Percentiles rank a stretch among this genome's conserved stretches.
phyloP scores from a whole-genome alignment of 2,888 invertebrate species.

The Ennomos quercinarius region DNA sequence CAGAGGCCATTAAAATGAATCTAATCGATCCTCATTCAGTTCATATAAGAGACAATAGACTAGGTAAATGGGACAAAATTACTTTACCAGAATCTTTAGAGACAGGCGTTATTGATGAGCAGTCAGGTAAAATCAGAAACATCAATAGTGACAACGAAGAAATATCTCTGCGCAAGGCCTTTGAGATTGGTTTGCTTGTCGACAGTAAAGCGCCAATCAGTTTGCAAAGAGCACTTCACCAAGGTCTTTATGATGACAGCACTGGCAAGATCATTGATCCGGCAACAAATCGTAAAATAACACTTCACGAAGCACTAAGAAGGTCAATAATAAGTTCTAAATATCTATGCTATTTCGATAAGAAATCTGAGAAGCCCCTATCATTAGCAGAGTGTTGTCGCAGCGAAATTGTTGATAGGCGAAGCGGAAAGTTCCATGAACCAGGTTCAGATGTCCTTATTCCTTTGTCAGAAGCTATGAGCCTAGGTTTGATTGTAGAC shows the following conservation, averaged over 20 bases:
- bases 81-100: constrained; percentile 92
- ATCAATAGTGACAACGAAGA: constrained; percentile 88
- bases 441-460: constrained; percentile 88
- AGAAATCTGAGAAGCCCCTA: constrained; percentile 89
- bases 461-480: constrained; percentile 90
- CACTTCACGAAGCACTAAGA: constrained; percentile 93
- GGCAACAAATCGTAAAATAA: constrained; percentile 90
- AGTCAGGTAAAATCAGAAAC: constrained; percentile 89
- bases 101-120: constrained; percentile 90
- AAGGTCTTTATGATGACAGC: constrained; percentile 93
- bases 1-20: constrained; percentile 92
- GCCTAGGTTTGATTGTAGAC: constrained; percentile 92
- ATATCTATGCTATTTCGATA: constrained; percentile 92
- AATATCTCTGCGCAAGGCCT: constrained; percentile 90
- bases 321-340: constrained; percentile 92
- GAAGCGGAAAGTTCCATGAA: constrained; percentile 91
- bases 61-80: constrained; percentile 91
- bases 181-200: constrained; percentile 91
- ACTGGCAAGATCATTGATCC: constrained; percentile 94
- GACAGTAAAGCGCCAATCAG: constrained; percentile 93
- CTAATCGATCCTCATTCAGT: constrained; percentile 94
- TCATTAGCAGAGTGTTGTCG: constrained; percentile 93
- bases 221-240: constrained; percentile 93
- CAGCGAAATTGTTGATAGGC: constrained; percentile 91
- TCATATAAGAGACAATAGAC: constrained; percentile 91